These are phyloP conservation scores for Brachymystax lenok DNA, from an alignment of 2,797 vertebrate species.

Conservation along the genomic window DNA sequence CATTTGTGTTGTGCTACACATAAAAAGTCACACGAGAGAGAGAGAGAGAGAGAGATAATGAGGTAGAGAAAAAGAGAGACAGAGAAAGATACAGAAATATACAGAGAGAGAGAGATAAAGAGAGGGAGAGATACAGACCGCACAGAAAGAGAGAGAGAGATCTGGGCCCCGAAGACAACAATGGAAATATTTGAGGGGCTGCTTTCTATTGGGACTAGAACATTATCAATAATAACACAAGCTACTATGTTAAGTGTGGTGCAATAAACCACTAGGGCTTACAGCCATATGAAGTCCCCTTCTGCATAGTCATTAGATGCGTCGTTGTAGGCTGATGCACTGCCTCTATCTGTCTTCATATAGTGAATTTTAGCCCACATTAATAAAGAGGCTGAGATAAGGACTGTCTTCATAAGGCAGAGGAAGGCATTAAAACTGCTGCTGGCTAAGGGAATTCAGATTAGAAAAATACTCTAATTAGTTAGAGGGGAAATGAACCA, in stretches of 20 bases:
- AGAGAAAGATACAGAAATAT: too few relatives aligned
- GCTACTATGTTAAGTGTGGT: not conserved
- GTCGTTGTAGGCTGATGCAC: not conserved
- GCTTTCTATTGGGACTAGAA: not conserved
- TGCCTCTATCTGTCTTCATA: not conserved
- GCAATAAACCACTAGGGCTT: not conserved
- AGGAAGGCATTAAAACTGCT: not conserved
- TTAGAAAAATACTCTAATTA: not conserved
- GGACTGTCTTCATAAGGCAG: not conserved
- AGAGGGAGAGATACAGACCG: not conserved
- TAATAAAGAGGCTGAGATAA: not conserved
- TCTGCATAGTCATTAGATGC: not conserved
- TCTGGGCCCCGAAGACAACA: constrained; percentile 23
- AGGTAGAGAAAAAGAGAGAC: too few relatives aligned
- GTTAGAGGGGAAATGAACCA: not conserved
- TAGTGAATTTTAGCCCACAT: not conserved
- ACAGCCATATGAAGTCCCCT: not conserved
- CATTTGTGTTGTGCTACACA: not conserved
- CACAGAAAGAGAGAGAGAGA: constrained; percentile 9
- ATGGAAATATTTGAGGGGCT: not conserved
- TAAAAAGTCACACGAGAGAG: not conserved
- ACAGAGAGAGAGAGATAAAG: too few relatives aligned
- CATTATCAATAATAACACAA: not conserved
- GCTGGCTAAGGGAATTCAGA: not conserved
- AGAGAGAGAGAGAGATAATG: not conserved